Percentiles rank a stretch among this genome's conserved stretches.
Evolutionary conservation across 2,797 vertebrate genomes (phyloP).

Genomic region (Gouania willdenowi): DNA sequence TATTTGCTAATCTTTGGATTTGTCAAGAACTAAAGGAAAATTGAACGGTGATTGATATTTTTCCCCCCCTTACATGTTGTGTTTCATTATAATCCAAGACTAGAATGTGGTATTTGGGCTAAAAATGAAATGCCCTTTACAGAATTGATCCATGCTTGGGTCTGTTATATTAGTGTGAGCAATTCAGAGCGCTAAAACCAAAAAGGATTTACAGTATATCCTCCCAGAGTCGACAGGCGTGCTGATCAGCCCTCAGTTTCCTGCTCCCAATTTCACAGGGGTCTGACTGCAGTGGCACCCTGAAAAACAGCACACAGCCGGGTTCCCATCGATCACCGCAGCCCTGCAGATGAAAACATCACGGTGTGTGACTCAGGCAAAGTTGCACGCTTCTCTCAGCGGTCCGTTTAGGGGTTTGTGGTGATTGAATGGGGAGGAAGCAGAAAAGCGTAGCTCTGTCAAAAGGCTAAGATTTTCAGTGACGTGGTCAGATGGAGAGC

Average conservation of each 20-base stretch:
- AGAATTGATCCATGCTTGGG: background rate
- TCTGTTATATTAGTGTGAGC: background rate
- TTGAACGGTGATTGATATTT: no score
- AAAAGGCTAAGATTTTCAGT: conserved; percentile 4
- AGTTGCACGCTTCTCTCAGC: background rate
- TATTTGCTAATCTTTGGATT: no score
- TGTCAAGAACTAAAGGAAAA: no score
- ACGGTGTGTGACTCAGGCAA: conserved; percentile 1
- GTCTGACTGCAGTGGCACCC: conserved; percentile 11
- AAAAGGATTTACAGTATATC: background rate
- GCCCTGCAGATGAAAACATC: conserved; percentile 31
- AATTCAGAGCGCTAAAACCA: background rate
- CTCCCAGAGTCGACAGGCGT: background rate
- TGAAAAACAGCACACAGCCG: conserved; percentile 16
- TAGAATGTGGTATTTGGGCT: background rate
- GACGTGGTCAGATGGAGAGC: no score
- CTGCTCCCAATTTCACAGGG: conserved; percentile 55
- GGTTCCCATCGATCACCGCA: conserved; percentile 28
- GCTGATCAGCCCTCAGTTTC: conserved; percentile 19
- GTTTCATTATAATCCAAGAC: background rate
- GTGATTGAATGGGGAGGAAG: conserved; percentile 3
- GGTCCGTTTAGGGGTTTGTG: background rate
- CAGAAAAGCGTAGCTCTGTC: conserved; percentile 6
- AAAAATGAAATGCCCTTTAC: background rate
- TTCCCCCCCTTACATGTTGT: background rate